Percentiles rank a stretch among this genome's conserved stretches.
Conservation (phyloP, 2,797 vertebrate species). For the Sebastes minor region DNA sequence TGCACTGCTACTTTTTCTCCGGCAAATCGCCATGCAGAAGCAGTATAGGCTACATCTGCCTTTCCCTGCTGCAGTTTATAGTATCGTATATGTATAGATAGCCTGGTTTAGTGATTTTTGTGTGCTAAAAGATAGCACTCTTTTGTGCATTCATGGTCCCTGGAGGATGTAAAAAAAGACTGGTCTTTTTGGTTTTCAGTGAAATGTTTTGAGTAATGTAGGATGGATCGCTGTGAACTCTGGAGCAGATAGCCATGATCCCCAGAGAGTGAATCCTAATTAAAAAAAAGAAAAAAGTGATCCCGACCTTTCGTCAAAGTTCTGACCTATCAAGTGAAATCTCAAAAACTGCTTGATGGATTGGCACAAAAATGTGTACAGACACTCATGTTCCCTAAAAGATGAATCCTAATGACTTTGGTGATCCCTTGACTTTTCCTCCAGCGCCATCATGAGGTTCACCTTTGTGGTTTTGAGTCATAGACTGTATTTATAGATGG, state of each 20-base stretch:
- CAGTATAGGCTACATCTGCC: not conserved
- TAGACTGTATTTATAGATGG: too few relatives aligned
- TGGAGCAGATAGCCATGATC: too few relatives aligned
- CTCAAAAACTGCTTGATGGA: accelerated
- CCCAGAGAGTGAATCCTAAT: too few relatives aligned
- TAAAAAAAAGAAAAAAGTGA: too few relatives aligned
- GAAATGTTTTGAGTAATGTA: not conserved
- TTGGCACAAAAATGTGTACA: not conserved
- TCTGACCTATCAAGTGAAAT: not conserved
- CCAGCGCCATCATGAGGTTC: too few relatives aligned
- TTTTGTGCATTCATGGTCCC: not conserved
- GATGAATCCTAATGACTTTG: not conserved
- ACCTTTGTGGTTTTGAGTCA: too few relatives aligned
- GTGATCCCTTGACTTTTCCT: not conserved
- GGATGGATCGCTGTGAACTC: not conserved
- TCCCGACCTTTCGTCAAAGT: not conserved
- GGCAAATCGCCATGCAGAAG: not conserved
- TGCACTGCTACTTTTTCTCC: conserved; percentile 4
- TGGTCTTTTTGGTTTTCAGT: not conserved
- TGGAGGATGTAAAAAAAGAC: not conserved
- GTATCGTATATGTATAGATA: not conserved
- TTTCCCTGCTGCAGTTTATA: not conserved
- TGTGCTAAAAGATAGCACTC: not conserved
- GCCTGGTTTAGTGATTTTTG: not conserved
- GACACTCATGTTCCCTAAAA: not conserved